These are phyloP conservation scores for Tokudaia tokunoshimensis DNA, from an alignment of 2,797 vertebrate genomes.

Conservation along the genomic window DNA sequence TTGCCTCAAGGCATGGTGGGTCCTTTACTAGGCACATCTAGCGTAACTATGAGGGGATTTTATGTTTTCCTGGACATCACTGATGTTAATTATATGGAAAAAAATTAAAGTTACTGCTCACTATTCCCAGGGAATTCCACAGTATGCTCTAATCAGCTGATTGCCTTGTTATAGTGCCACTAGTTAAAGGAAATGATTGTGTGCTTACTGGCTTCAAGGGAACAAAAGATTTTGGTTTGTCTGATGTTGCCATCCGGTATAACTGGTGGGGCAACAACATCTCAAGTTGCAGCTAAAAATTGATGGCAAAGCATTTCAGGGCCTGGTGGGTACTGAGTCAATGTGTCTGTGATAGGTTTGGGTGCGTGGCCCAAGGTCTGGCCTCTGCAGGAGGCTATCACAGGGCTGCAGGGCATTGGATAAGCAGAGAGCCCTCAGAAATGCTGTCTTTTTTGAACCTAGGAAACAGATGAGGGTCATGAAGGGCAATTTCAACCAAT, in stretches of 20 bases:
- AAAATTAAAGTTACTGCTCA: not conserved
- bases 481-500: not conserved
- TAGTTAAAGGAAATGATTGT: not conserved
- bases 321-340: not conserved
- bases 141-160: not conserved
- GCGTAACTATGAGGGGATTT: not conserved
- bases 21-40: not conserved
- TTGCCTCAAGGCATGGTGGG: not conserved
- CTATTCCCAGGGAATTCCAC: not conserved
- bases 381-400: not conserved
- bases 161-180: not conserved
- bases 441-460: not conserved
- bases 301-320: not conserved
- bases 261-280: not conserved
- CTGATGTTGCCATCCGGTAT: not conserved
- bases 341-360: not conserved
- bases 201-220: not conserved
- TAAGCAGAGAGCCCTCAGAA: not conserved
- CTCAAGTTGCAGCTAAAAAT: not conserved
- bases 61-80: not conserved
- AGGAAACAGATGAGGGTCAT: not conserved
- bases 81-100: not conserved
- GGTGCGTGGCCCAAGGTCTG: not conserved
- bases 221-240: not conserved
- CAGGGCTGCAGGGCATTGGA: not conserved